Percentiles rank a stretch among this genome's conserved stretches.
Evolutionary conservation across 2,888 invertebrate species (phyloP).

Genomic region (Drosophila mimetica): DNA sequence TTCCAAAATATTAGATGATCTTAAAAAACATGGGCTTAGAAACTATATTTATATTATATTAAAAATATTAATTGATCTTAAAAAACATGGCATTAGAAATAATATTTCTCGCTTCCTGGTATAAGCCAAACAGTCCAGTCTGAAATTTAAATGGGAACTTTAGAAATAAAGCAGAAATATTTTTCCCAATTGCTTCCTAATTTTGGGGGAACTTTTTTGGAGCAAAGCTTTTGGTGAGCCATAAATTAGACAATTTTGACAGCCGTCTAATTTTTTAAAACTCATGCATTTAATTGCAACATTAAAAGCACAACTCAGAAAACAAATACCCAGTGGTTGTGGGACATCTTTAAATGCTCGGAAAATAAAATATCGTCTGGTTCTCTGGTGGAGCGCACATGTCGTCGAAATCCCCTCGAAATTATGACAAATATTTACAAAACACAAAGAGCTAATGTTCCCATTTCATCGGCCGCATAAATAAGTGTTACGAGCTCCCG

Average conservation of each 20-base stretch:
- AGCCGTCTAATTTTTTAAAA: conserved; percentile 78
- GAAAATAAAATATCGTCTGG: conserved; percentile 20
- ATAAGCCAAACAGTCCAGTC: too few species aligned
- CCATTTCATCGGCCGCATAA: conserved; percentile 82
- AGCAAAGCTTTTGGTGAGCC: conserved; percentile 56
- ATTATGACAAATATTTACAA: conserved; percentile 81
- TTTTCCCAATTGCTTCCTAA: background rate
- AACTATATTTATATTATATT: too few species aligned
- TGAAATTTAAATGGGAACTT: conserved; percentile 11
- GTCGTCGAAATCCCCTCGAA: conserved; percentile 40
- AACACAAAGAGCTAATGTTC: conserved; percentile 76
- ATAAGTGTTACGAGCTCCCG: conserved; percentile 74
- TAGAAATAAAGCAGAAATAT: background rate
- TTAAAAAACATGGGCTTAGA: too few species aligned
- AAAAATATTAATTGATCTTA: too few species aligned
- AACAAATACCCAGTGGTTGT: conserved; percentile 41
- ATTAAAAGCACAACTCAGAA: conserved; percentile 66
- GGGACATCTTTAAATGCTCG: conserved; percentile 36
- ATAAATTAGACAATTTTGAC: conserved; percentile 81
- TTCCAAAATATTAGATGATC: too few species aligned
- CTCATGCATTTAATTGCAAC: conserved; percentile 80
- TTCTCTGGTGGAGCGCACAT: conserved; percentile 33
- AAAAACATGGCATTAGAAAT: too few species aligned
- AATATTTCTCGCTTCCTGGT: too few species aligned
- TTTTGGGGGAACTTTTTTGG: conserved; percentile 12